These are phyloP conservation scores for Heteromormyrus szaboi DNA, from an alignment of 2,797 vertebrate species.

Conservation along the genomic window DNA sequence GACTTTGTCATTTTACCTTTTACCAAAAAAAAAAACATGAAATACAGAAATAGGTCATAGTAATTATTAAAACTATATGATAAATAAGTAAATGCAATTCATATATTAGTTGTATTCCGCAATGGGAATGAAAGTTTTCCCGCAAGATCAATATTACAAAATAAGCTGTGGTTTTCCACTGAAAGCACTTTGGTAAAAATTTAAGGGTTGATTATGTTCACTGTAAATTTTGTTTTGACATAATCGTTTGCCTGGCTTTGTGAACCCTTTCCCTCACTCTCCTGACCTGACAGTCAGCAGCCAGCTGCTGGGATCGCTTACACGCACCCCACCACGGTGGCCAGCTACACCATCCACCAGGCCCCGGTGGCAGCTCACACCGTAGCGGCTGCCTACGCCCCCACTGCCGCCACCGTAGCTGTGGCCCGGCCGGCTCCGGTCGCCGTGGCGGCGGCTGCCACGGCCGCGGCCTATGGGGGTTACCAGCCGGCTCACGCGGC, in stretches of 20 bases:
- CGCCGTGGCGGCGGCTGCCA: conserved; percentile 80
- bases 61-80: not conserved
- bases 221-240: not conserved
- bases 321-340: conserved; percentile 95
- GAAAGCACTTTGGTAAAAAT: not conserved
- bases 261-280: not conserved
- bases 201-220: not conserved
- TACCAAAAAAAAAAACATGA: not conserved
- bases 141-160: not conserved
- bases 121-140: not conserved
- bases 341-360: conserved; percentile 97
- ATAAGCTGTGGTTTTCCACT: not conserved
- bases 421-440: conserved; percentile 87
- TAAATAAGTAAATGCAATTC: not conserved
- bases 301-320: conserved; percentile 89
- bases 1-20: not conserved
- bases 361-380: conserved; percentile 92
- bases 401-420: conserved; percentile 85
- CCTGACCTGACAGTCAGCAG: conserved; percentile 75
- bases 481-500: conserved; percentile 86
- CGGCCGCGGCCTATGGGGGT: conserved; percentile 85
- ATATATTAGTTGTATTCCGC: not conserved
- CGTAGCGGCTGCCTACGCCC: conserved; percentile 89
- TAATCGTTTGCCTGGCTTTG: not conserved
- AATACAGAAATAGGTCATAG: not conserved